Evolutionary conservation across 64 coral and sea anemone genomes (phyloP).

Genomic region (Montipora sp.): DNA sequence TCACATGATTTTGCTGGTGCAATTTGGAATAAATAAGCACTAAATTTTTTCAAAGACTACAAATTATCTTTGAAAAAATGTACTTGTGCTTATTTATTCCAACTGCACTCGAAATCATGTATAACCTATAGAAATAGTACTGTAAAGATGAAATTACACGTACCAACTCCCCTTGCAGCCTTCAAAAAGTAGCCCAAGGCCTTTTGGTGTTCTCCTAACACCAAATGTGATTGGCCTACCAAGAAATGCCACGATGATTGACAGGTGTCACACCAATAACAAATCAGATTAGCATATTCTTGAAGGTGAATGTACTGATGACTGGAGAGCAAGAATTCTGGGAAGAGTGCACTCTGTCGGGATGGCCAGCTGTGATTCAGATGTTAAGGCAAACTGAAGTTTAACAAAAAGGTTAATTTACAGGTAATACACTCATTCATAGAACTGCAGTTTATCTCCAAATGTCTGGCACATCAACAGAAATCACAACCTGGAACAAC

Average conservation of each 20-base stretch:
- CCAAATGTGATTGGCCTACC: constrained; percentile 82
- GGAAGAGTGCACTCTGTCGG: constrained; percentile 48
- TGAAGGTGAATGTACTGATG: constrained; percentile 87
- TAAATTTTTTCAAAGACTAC: too few species aligned
- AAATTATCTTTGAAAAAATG: too few species aligned
- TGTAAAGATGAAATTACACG: background rate
- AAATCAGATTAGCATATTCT: constrained; percentile 81
- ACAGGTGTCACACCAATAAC: constrained; percentile 66
- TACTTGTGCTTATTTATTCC: too few species aligned
- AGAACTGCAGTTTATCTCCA: too few species aligned
- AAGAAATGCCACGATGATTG: constrained; percentile 76
- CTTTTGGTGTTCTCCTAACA: constrained; percentile 83
- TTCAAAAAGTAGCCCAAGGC: constrained; percentile 86
- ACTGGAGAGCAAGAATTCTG: constrained; percentile 87
- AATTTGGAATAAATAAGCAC: too few species aligned
- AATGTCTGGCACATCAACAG: too few species aligned
- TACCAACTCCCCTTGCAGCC: constrained; percentile 83
- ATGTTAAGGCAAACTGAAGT: background rate
- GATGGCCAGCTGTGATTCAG: constrained; percentile 75
- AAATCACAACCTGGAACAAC: background rate
- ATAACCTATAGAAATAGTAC: too few species aligned
- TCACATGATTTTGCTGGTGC: too few species aligned
- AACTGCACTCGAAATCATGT: too few species aligned
- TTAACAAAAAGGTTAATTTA: too few species aligned
- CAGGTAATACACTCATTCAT: too few species aligned